A percentile compares a stretch with the other conserved stretches of the same genome.
Conservation (phyloP, 2,797 vertebrate genomes). For the Halcyon chelicuti region DNA sequence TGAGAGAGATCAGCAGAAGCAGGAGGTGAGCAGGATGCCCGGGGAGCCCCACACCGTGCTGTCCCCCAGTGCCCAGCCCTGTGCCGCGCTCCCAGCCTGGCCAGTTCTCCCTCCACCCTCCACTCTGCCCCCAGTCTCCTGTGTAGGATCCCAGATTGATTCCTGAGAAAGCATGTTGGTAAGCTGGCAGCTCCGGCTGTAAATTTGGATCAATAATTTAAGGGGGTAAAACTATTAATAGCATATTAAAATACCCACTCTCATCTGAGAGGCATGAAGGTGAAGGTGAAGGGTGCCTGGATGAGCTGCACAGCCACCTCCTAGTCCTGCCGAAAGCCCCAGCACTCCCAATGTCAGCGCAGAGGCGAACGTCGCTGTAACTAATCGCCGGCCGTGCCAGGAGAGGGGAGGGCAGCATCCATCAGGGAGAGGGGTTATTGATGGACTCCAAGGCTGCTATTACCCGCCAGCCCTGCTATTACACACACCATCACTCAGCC, state of each 20-base stretch:
- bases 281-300: background rate
- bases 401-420: background rate
- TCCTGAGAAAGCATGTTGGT: background rate
- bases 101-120: background rate
- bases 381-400: background rate
- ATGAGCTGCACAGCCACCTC: background rate
- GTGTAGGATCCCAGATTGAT: background rate
- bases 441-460: slow-evolving; percentile 13
- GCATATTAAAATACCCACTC: background rate
- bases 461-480: slow-evolving; percentile 38
- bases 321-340: background rate
- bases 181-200: slow-evolving; percentile 18
- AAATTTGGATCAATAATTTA: slow-evolving; percentile 62
- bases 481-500: background rate
- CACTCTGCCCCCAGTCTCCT: background rate
- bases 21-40: background rate
- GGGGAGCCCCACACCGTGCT: accelerated
- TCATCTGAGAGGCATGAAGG: background rate
- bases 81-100: accelerated
- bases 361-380: background rate
- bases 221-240: slow-evolving; percentile 51
- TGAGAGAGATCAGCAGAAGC: background rate
- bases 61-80: background rate
- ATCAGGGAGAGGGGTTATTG: background rate
- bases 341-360: accelerated